Conservation (phyloP, 2,113 vertebrate species). For the Gila orcuttii region DNA sequence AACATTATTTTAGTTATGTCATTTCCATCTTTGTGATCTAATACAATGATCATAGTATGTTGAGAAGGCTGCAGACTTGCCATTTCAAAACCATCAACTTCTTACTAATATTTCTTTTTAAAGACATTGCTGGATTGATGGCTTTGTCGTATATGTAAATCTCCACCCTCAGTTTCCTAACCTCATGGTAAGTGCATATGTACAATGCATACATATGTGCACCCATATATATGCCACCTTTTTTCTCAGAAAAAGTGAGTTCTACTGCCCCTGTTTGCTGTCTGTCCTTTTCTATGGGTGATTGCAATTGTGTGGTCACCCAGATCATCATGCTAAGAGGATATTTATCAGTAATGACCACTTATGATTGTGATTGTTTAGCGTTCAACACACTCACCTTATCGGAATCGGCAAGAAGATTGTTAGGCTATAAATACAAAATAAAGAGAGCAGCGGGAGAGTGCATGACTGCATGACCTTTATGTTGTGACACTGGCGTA, state of each 20-base stretch:
- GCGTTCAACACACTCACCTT: slow-evolving; percentile 18
- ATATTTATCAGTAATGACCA: slow-evolving; percentile 13
- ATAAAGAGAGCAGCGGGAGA: neutral
- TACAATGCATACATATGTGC: neutral
- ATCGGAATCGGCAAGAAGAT: neutral
- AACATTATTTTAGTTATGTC: neutral
- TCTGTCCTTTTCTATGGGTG: neutral
- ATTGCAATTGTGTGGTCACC: slow-evolving; percentile 1
- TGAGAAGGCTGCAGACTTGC: neutral
- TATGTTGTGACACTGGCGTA: neutral
- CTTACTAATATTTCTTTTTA: neutral
- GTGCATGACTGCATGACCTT: neutral
- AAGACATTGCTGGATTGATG: neutral
- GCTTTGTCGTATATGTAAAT: neutral
- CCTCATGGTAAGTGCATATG: neutral
- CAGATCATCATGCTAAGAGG: neutral
- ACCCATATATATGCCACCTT: neutral
- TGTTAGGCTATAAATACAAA: slow-evolving; percentile 36
- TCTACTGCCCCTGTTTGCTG: neutral
- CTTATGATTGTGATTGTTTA: slow-evolving; percentile 23
- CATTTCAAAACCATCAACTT: neutral
- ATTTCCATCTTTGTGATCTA: neutral
- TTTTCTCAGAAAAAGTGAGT: neutral
- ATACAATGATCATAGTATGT: neutral
- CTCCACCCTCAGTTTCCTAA: neutral